Percentiles rank a stretch among this genome's conserved stretches.
phyloP scores from a whole-genome alignment of 2,797 vertebrate genomes.

The Gymnodraco acuticeps region DNA sequence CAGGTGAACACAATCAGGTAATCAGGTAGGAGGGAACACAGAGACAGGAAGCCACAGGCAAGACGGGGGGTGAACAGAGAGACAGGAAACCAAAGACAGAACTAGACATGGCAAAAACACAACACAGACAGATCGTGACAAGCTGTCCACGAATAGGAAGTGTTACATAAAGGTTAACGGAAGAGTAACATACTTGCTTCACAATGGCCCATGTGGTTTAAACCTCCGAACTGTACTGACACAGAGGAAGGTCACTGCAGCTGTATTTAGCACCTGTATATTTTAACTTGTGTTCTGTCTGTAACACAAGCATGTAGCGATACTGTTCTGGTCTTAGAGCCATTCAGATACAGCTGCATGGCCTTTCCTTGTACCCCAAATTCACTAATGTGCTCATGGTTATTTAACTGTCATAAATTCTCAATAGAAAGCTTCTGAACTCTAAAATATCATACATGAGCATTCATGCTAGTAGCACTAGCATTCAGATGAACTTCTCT shows the following conservation, averaged over 20 bases:
- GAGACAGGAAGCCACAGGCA: too few relatives aligned
- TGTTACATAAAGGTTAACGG: constrained; percentile 13
- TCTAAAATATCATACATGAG: not conserved
- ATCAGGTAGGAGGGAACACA: too few relatives aligned
- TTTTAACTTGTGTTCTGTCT: constrained; percentile 1
- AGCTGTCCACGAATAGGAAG: constrained; percentile 33
- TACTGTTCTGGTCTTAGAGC: constrained; percentile 7
- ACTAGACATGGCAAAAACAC: too few relatives aligned
- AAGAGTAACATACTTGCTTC: not conserved
- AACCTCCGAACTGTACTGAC: constrained; percentile 6
- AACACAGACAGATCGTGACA: too few relatives aligned
- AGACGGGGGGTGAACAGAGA: too few relatives aligned
- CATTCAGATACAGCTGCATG: not conserved
- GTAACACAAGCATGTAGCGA: not conserved
- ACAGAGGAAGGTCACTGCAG: not conserved
- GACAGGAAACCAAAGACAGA: too few relatives aligned
- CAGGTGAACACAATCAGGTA: too few relatives aligned
- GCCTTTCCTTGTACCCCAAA: constrained; percentile 4
- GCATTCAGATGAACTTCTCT: not conserved
- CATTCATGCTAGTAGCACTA: not conserved
- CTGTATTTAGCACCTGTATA: constrained; percentile 4
- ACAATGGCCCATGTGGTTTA: constrained; percentile 20
- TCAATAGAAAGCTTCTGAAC: not conserved
- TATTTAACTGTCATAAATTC: not conserved
- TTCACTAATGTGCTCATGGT: not conserved